Percentiles rank a stretch among this genome's conserved stretches.
These are phyloP conservation scores for Poecilus cupreus DNA, from an alignment of 2,888 invertebrate species.

Conservation along the genomic window DNA sequence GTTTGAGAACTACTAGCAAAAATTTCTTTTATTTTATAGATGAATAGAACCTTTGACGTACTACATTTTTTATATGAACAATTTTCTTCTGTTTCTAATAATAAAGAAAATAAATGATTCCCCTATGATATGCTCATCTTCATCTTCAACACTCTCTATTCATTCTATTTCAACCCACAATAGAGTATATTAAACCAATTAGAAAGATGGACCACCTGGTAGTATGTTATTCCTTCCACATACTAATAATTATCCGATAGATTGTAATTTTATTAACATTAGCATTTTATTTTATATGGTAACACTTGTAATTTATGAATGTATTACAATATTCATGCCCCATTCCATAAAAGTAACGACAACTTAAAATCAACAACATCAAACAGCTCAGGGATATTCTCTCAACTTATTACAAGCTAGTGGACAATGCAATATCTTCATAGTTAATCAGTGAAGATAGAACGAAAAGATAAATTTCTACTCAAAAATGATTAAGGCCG, in stretches of 20 bases:
- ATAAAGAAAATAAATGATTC: too few relatives aligned
- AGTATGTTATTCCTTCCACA: not conserved
- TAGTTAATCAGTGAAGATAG: conserved; percentile 37
- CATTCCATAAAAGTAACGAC: not conserved
- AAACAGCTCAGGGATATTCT: conserved; percentile 34
- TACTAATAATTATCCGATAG: not conserved
- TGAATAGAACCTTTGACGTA: too few relatives aligned
- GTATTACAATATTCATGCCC: not conserved
- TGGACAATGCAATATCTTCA: conserved; percentile 35
- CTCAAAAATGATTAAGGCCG: conserved; percentile 34
- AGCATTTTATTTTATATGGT: not conserved
- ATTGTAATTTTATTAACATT: not conserved
- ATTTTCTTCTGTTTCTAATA: too few relatives aligned
- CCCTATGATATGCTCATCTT: too few relatives aligned
- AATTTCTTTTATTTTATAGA: too few relatives aligned
- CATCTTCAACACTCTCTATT: too few relatives aligned
- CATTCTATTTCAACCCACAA: too few relatives aligned
- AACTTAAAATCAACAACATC: conserved; percentile 28
- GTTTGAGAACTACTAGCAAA: too few relatives aligned
- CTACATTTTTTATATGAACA: too few relatives aligned
- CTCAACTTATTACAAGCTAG: conserved; percentile 22
- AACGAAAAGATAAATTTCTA: conserved; percentile 42
- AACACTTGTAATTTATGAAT: not conserved
- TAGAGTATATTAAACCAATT: not conserved
- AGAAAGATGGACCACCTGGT: conserved; percentile 23